Base-by-base conservation (phyloP, 2,888 invertebrate species). In the Archips xylosteana region DNA sequence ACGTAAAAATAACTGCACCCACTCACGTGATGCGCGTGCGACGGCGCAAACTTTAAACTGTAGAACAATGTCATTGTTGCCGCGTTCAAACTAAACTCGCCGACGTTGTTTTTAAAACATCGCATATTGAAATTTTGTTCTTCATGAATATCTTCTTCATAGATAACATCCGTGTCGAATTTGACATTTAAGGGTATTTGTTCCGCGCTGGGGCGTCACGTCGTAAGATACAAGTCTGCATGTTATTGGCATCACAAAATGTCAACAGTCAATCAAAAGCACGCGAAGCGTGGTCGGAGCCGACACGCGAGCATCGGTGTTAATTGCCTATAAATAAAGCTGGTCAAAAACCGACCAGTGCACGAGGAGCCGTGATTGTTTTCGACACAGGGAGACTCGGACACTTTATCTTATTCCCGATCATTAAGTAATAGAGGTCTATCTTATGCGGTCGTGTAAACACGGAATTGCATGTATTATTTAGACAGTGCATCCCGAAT, bases 261-360 rank as follows among this genome's bases (percentile, higher is more conserved):
- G 89, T 91, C 90, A 90, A 87, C 89, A 88, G 87, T 86, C 88
- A 85, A 91, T 91, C 87, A 90, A 89, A 89, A 83, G 81, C 80
- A 84, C 87, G 83, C 82, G 81, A 83, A 83, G 82, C 78, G 72
- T 47, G 65, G 49, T 60, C 78, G 76, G 81, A 79, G 81, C 80
- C 84, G 81, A 78, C 81, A 80, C 81, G 84, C 82, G 81, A 80
- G 80, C 83, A 80, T 81, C 80, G 67, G 80, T 82, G 84, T 90
- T 90, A 88, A 90, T 88, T 87, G 88, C 83, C 87, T 85, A 87
- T 90, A 89, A 90, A 78, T 75, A 76, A 77, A 76, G 76, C 64
- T 74, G 75, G 65, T 70, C 62, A 60, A 62, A 57, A 61, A 51
- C 6, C 59, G 69, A 66, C 69, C 70, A 70, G 64, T 15, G 10